phyloP scores from a whole-genome alignment of 2,888 invertebrate genomes.

The Acrobasis suavella region DNA sequence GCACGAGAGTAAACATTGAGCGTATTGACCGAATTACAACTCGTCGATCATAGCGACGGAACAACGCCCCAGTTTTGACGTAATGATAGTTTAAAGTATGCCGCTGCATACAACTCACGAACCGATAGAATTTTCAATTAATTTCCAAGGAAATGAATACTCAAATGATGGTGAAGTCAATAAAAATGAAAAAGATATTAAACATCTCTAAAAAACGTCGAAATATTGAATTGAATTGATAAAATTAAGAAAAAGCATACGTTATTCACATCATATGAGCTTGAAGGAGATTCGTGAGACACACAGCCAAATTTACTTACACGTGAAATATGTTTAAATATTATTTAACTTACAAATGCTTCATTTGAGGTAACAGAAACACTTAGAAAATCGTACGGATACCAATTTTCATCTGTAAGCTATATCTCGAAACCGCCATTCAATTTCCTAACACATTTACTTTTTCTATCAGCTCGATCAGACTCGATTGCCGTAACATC shows the following conservation, averaged over 20 bases:
- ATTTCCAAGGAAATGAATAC: too few relatives aligned
- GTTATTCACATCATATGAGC: too few relatives aligned
- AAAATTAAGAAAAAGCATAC: too few relatives aligned
- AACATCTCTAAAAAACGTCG: too few relatives aligned
- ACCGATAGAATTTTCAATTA: neutral
- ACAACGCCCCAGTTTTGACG: conserved; percentile 7
- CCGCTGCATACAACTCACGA: neutral
- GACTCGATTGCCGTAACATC: conserved; percentile 15
- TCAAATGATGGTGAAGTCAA: too few relatives aligned
- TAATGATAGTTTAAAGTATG: conserved; percentile 3
- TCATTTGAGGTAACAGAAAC: too few relatives aligned
- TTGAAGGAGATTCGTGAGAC: too few relatives aligned
- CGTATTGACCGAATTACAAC: conserved; percentile 15
- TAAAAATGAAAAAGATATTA: too few relatives aligned
- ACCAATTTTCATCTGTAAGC: neutral
- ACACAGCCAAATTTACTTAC: too few relatives aligned
- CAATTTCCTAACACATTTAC: conserved; percentile 14
- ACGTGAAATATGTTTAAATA: neutral
- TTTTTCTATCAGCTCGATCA: conserved; percentile 14
- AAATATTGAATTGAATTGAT: too few relatives aligned
- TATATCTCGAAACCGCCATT: neutral
- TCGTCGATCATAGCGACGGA: conserved; percentile 12
- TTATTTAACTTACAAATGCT: neutral
- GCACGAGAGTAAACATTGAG: conserved; percentile 20
- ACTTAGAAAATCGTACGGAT: neutral